Percentiles rank a stretch among this genome's conserved stretches.
phyloP scores from a whole-genome alignment of 2,797 vertebrate genomes.

The Syngnathus acus region DNA sequence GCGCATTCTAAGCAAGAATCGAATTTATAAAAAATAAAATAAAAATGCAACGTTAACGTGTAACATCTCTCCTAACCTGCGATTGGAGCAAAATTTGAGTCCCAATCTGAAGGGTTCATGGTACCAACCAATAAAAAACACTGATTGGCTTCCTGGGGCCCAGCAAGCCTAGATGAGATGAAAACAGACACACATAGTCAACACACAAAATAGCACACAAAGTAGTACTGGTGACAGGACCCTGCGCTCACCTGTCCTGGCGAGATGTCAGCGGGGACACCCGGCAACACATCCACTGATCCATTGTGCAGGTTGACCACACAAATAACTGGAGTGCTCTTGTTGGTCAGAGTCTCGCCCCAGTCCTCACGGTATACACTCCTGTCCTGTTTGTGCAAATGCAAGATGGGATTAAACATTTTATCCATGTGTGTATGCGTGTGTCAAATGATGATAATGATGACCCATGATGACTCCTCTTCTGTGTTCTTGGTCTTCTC shows the following conservation, averaged over 20 bases:
- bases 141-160: slow-evolving; percentile 67
- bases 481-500: slow-evolving; percentile 43
- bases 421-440: neutral
- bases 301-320: slow-evolving; percentile 56
- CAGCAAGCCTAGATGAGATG: slow-evolving; percentile 72
- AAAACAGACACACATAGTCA: slow-evolving; percentile 6
- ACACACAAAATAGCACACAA: neutral
- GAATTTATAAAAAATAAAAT: no score
- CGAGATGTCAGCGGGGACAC: slow-evolving; percentile 58
- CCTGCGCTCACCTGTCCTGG: slow-evolving; percentile 67
- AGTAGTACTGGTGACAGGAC: neutral
- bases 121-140: slow-evolving; percentile 82
- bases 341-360: slow-evolving; percentile 67
- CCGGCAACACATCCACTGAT: slow-evolving; percentile 41
- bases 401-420: neutral
- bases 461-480: slow-evolving; percentile 9
- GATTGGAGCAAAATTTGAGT: slow-evolving; percentile 75
- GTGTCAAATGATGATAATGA: slow-evolving; percentile 22
- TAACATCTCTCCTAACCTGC: slow-evolving; percentile 51
- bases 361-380: slow-evolving; percentile 71
- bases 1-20: no score
- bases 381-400: slow-evolving; percentile 49
- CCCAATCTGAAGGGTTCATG: slow-evolving; percentile 76
- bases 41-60: no score
- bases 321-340: slow-evolving; percentile 63